Evolutionary conservation across 2,888 invertebrate genomes (phyloP).

Genomic region (Scrobipalpa atriplicella): DNA sequence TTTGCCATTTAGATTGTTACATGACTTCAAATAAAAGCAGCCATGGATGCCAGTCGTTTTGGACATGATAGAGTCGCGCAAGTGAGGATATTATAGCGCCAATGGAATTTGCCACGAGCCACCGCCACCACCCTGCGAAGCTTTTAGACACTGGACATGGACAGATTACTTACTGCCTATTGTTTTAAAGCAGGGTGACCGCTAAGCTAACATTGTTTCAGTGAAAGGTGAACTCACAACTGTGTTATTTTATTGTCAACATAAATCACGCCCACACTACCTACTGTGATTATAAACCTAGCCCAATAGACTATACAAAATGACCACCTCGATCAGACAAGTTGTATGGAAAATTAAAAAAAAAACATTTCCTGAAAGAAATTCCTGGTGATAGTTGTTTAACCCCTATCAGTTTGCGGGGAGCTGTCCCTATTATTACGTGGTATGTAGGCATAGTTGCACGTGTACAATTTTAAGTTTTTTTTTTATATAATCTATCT

Average conservation of each 20-base stretch:
- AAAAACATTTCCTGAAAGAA: no score
- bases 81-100: no score
- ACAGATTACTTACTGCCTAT: constrained; percentile 2
- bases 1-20: not conserved
- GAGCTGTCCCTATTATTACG: not conserved
- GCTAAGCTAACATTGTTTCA: not conserved
- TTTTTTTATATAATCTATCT: not conserved
- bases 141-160: constrained; percentile 7
- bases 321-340: no score
- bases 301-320: no score
- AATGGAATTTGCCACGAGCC: not conserved
- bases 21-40: not conserved
- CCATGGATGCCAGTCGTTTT: not conserved
- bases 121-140: not conserved
- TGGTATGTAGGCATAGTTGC: not conserved
- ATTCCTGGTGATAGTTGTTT: no score
- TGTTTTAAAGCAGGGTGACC: constrained; percentile 15
- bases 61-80: not conserved
- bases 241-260: not conserved
- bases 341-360: no score
- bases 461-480: not conserved
- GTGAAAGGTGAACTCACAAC: not conserved
- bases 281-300: no score
- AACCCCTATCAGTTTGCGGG: no score
- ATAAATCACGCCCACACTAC: constrained; percentile 3